Conservation (phyloP, 2,888 invertebrate species). For the Mantis religiosa region DNA sequence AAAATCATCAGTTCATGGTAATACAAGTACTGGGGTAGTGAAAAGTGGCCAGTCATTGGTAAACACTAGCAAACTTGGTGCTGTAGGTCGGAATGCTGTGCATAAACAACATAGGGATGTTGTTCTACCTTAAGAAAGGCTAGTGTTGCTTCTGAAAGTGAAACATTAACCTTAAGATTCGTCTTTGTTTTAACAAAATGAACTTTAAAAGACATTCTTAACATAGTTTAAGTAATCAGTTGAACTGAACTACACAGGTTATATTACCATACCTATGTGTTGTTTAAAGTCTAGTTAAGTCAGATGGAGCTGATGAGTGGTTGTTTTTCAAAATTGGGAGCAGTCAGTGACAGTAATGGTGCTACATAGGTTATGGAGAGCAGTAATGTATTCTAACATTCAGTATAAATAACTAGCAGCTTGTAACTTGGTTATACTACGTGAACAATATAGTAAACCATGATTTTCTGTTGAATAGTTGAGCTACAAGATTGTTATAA, state of each 20-base stretch:
- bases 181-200: not conserved
- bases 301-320: not conserved
- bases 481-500: not conserved
- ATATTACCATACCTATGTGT: not conserved
- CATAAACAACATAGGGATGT: not conserved
- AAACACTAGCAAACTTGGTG: not conserved
- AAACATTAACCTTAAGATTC: not conserved
- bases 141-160: not conserved
- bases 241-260: not conserved
- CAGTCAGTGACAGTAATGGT: not conserved
- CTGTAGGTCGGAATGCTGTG: not conserved
- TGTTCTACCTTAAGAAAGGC: not conserved
- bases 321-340: not conserved
- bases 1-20: not conserved
- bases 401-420: not conserved
- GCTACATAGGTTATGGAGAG: not conserved
- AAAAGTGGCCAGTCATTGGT: slow-evolving; percentile 8
- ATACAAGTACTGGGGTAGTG: not conserved
- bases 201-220: not conserved
- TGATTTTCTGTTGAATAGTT: not conserved
- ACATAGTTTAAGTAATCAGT: not conserved
- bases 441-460: not conserved
- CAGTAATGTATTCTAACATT: not conserved
- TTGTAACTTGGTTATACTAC: not conserved
- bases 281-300: not conserved